These are phyloP conservation scores for Pyralis farinalis DNA, from an alignment of 2,888 invertebrate genomes.

Conservation along the genomic window DNA sequence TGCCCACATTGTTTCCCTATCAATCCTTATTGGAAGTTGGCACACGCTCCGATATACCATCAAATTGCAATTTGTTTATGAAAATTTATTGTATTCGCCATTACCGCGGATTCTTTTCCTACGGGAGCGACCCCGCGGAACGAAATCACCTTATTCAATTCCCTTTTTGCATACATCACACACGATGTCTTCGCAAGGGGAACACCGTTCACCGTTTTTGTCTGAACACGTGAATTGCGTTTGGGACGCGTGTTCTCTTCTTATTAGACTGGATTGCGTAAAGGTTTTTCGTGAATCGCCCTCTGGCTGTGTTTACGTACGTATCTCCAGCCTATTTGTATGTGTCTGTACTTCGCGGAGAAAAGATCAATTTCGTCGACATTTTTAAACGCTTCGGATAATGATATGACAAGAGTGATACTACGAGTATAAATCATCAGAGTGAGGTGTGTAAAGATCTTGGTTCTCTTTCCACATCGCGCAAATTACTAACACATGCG, in stretches of 20 bases:
- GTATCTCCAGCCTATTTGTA: neutral
- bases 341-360: no score
- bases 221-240: constrained; percentile 78
- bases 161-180: constrained; percentile 81
- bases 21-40: constrained; percentile 76
- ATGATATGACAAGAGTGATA: no score
- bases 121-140: constrained; percentile 72
- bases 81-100: constrained; percentile 81
- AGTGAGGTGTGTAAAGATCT: no score
- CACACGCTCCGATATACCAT: constrained; percentile 71
- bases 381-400: no score
- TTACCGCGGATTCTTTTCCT: constrained; percentile 79
- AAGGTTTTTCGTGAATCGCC: constrained; percentile 65
- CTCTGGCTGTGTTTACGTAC: constrained; percentile 27
- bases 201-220: constrained; percentile 54
- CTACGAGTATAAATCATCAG: no score
- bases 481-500: no score
- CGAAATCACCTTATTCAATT: constrained; percentile 81
- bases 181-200: constrained; percentile 58
- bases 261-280: constrained; percentile 75
- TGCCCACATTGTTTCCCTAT: constrained; percentile 77
- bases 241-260: constrained; percentile 71
- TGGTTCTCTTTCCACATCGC: no score
- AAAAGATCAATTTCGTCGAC: no score
- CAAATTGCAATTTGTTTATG: constrained; percentile 81